These are phyloP conservation scores for Daboia siamensis DNA, from an alignment of 2,113 vertebrate genomes.

Conservation along the genomic window DNA sequence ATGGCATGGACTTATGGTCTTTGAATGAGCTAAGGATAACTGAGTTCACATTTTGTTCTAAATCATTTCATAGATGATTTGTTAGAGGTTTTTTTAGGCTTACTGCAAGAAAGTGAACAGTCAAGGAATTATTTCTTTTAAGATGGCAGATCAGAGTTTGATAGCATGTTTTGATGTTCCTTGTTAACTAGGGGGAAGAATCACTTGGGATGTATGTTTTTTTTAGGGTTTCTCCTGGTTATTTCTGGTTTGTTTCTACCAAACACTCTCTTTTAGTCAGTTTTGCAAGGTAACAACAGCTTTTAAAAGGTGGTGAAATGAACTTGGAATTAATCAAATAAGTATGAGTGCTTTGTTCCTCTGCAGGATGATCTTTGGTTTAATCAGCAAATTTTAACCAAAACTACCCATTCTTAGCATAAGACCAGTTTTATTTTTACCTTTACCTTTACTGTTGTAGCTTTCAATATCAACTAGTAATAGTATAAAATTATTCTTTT, in stretches of 20 bases:
- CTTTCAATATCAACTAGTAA: background rate
- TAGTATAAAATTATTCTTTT: background rate
- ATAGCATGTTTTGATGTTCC: background rate
- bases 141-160: background rate
- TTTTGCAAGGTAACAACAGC: background rate
- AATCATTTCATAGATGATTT: background rate
- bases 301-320: background rate
- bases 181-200: background rate
- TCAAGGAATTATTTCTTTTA: background rate
- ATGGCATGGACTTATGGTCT: background rate
- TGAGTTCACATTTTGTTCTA: background rate
- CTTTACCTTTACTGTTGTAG: too few relatives aligned
- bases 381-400: background rate
- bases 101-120: background rate
- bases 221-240: background rate
- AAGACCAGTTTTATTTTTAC: background rate
- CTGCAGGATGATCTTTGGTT: background rate
- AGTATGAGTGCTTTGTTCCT: background rate
- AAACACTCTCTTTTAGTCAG: background rate
- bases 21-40: background rate
- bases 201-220: background rate
- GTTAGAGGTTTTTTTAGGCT: background rate
- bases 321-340: background rate
- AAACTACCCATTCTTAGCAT: background rate
- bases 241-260: background rate